Base-by-base conservation (phyloP, 2,888 invertebrate species). In the Tachina lurida region DNA sequence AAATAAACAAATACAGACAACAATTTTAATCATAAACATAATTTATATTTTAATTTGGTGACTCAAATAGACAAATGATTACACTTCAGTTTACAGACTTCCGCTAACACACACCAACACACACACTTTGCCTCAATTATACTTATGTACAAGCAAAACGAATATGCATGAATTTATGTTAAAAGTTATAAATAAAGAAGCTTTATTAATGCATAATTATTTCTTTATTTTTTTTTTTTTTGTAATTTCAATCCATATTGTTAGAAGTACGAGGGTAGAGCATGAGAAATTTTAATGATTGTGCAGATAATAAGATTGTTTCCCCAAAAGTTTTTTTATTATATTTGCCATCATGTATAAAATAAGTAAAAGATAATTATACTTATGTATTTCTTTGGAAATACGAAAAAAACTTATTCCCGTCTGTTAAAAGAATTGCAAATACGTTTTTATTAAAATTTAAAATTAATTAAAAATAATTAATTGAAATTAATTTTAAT, bases 151-250 rank as follows among this genome's bases (percentile, higher is more conserved):
- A 47, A 13, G n/a, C 22, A 13, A 71, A 39, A 41, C 8, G 12
- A 45, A 22, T 43, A 47, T 45, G 43, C 13, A 31, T 77, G 63
- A 63, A 56, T 31, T 71, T 77, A 71, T 31, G 15, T 9, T 67
- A 45, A 62, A 83, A 84, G 17, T 81, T 71, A 19, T 84, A 15
- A 81, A 85, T 68, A 71, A 81, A 77, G 77, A 85, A 82, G 62
- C 54, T 68, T 62, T 85, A 81, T 73, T 73, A 76, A 71, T 65
- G 65, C 75, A 68, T 81, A 60, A 68, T 68, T 56, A 70, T 63
- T 15, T 47, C 3, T 54, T 54, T 5, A 43, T 54, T 22, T 70
- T 31, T 31, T 22, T 70, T 31, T 31, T 31, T 31, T 22, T 67
- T 15, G 19, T 45, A 45, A 71, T 17, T 15, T 54, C 71, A 39